Conservation (phyloP, 2,113 vertebrate species). For the Podiceps cristatus region DNA sequence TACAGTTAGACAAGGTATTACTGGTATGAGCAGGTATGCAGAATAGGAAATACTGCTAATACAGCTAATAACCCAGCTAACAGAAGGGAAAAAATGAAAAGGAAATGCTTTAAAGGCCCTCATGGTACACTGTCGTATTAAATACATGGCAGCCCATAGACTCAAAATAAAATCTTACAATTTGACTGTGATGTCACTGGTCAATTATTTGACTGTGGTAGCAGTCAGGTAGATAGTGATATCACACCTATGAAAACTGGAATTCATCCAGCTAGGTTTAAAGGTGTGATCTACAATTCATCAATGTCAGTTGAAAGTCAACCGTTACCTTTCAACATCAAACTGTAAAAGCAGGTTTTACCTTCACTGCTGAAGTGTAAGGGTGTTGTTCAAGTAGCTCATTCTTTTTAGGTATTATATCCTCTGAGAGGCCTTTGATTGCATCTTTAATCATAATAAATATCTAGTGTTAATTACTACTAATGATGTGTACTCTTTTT, state of each 20-base stretch:
- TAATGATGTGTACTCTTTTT: background rate
- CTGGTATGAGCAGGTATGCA: constrained; percentile 27
- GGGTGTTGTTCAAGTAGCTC: background rate
- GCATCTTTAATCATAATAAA: background rate
- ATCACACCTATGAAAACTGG: constrained; percentile 52
- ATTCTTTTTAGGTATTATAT: background rate
- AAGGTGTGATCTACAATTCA: background rate
- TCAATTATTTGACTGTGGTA: constrained; percentile 21
- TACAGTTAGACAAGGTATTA: constrained; percentile 34
- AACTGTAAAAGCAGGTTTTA: background rate
- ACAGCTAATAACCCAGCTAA: constrained; percentile 37
- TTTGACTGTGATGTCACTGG: constrained; percentile 20
- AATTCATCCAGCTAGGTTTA: background rate
- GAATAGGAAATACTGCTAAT: constrained; percentile 35
- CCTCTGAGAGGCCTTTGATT: background rate
- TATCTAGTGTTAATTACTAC: background rate
- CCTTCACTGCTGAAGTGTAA: background rate
- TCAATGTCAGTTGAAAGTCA: background rate
- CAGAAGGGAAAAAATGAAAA: background rate
- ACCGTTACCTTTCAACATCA: background rate
- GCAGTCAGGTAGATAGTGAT: background rate
- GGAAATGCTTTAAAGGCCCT: constrained; percentile 41
- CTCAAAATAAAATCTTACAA: background rate
- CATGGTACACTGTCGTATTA: background rate
- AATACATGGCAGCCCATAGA: background rate